These are phyloP conservation scores for Poecilia latipinna DNA, from an alignment of 2,113 vertebrate species.

Conservation along the genomic window DNA sequence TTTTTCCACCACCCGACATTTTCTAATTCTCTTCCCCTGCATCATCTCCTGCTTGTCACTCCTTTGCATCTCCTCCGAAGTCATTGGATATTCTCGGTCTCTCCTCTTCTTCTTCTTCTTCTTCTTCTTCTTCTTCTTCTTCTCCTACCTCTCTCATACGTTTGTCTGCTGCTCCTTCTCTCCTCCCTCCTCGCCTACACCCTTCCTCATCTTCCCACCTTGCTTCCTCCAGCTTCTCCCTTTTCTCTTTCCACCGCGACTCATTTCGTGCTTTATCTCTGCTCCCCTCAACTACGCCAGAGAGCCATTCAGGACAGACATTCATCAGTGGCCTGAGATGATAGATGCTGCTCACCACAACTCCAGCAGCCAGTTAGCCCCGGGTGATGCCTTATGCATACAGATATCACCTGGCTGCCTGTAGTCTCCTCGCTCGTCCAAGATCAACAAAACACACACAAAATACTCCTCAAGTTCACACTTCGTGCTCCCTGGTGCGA, in stretches of 20 bases:
- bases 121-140: slow-evolving; percentile 3
- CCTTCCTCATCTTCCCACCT: slow-evolving; percentile 29
- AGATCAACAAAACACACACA: slow-evolving; percentile 24
- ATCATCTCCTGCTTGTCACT: slow-evolving; percentile 16
- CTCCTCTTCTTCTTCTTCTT: background rate
- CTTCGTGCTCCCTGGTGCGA: background rate
- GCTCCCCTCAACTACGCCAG: slow-evolving; percentile 53
- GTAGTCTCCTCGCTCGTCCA: slow-evolving; percentile 31
- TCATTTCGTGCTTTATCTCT: slow-evolving; percentile 54
- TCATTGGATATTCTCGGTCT: slow-evolving; percentile 17
- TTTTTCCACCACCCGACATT: background rate
- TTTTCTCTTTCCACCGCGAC: slow-evolving; percentile 55
- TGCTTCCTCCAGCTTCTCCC: slow-evolving; percentile 9
- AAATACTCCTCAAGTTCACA: slow-evolving; percentile 20
- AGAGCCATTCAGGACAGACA: slow-evolving; percentile 74
- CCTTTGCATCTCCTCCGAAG: slow-evolving; percentile 13
- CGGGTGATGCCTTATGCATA: slow-evolving; percentile 70
- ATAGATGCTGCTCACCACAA: slow-evolving; percentile 74
- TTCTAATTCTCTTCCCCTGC: slow-evolving; percentile 22
- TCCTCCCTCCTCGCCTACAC: slow-evolving; percentile 1
- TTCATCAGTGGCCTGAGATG: slow-evolving; percentile 74
- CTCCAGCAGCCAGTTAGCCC: slow-evolving; percentile 72
- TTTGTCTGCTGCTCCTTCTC: slow-evolving; percentile 15
- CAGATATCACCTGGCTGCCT: slow-evolving; percentile 71
- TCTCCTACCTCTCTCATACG: slow-evolving; percentile 2